phyloP scores from a whole-genome alignment of 2,113 vertebrate genomes.

The Myotis lucifugus region DNA sequence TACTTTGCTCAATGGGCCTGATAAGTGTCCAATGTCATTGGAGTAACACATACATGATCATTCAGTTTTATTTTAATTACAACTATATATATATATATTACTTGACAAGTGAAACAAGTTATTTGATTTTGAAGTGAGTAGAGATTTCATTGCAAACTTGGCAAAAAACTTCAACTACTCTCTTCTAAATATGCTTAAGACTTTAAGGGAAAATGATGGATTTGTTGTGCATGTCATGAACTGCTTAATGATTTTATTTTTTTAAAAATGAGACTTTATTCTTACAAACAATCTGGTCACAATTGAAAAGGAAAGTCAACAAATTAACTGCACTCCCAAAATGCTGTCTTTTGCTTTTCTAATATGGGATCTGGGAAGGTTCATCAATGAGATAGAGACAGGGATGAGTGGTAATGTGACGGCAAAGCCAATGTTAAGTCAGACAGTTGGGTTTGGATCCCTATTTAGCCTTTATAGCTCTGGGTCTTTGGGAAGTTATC shows the following conservation, averaged over 20 bases:
- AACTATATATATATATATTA: neutral
- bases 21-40: neutral
- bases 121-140: slow-evolving; percentile 35
- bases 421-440: neutral
- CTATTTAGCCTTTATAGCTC: neutral
- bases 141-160: slow-evolving; percentile 51
- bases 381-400: neutral
- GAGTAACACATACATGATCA: neutral
- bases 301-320: slow-evolving; percentile 28
- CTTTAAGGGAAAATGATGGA: slow-evolving; percentile 27
- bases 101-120: neutral
- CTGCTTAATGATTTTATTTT: slow-evolving; percentile 53
- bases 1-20: neutral
- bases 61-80: slow-evolving; percentile 23
- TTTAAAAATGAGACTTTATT: slow-evolving; percentile 44
- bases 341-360: slow-evolving; percentile 40
- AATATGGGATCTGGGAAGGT: neutral
- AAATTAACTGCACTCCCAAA: slow-evolving; percentile 39
- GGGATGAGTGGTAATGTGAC: neutral
- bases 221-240: slow-evolving; percentile 35
- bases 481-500: neutral
- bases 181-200: slow-evolving; percentile 46
- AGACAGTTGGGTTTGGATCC: neutral
- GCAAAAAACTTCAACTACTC: slow-evolving; percentile 36
- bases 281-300: slow-evolving; percentile 23